Evolutionary conservation across 2,888 invertebrate species (phyloP).

Genomic region (Periphyllus acericola): DNA sequence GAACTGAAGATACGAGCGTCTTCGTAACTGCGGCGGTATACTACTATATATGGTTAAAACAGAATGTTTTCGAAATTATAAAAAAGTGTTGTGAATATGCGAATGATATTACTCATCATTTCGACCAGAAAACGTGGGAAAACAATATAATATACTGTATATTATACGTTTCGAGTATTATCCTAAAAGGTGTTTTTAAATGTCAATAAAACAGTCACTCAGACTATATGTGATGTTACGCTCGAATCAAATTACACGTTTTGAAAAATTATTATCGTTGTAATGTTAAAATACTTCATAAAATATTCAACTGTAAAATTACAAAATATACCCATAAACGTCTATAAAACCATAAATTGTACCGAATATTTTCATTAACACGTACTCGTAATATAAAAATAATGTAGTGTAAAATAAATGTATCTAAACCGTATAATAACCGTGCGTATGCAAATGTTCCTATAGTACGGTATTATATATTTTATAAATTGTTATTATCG

Average conservation of each 20-base stretch:
- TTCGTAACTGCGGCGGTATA: too few relatives aligned
- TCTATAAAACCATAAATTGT: conserved; percentile 30
- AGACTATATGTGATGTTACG: background rate
- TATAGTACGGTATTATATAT: background rate
- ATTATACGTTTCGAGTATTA: too few relatives aligned
- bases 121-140: too few relatives aligned
- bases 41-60: too few relatives aligned
- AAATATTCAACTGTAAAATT: background rate
- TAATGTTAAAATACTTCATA: conserved; percentile 26
- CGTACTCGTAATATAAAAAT: background rate
- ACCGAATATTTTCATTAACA: background rate
- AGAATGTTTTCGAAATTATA: too few relatives aligned
- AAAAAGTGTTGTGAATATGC: too few relatives aligned
- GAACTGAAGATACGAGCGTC: too few relatives aligned
- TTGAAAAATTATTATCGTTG: conserved; percentile 18
- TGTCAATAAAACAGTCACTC: conserved; percentile 23
- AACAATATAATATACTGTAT: too few relatives aligned
- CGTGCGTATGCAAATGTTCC: background rate
- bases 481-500: background rate
- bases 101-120: too few relatives aligned
- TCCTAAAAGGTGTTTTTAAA: conserved; percentile 29
- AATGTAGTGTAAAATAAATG: background rate
- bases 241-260: conserved; percentile 1
- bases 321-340: background rate
- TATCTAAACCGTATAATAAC: background rate